Percentiles rank a stretch among this genome's conserved stretches.
phyloP scores from a whole-genome alignment of 1,140 invertebrate genomes.

The Scaptomyza montana region DNA sequence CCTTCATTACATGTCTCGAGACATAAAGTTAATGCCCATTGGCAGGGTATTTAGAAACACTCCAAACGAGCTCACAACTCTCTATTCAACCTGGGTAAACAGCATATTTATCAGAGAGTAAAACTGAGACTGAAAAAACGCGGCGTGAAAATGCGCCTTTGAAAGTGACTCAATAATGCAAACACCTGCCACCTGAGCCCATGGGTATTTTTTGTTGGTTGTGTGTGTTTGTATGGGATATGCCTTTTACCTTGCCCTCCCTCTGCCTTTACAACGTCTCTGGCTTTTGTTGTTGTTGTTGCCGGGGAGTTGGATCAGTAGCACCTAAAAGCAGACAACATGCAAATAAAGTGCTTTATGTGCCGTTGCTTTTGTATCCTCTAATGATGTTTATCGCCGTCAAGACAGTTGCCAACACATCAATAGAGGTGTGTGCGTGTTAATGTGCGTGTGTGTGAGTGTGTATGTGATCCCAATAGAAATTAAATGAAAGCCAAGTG shows the following conservation, averaged over 20 bases:
- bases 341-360: slow-evolving; percentile 78
- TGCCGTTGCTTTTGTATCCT: slow-evolving; percentile 56
- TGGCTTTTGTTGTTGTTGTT: slow-evolving; percentile 6
- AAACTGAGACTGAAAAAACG: slow-evolving; percentile 54
- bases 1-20: not conserved
- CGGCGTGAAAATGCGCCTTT: slow-evolving; percentile 74
- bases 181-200: slow-evolving; percentile 51
- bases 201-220: slow-evolving; percentile 18
- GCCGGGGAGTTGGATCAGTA: slow-evolving; percentile 61
- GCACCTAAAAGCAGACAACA: slow-evolving; percentile 72
- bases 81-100: slow-evolving; percentile 30
- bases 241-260: not conserved
- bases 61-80: not conserved
- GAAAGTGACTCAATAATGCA: slow-evolving; percentile 72
- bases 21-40: not conserved
- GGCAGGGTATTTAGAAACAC: slow-evolving; percentile 9
- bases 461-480: slow-evolving; percentile 12
- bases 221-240: slow-evolving; percentile 21
- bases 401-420: slow-evolving; percentile 49
- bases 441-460: not conserved
- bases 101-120: slow-evolving; percentile 68
- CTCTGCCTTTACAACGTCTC: not conserved
- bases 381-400: slow-evolving; percentile 77
- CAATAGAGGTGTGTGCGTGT: slow-evolving; percentile 40
- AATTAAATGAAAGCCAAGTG: slow-evolving; percentile 31